Evolutionary conservation across 2,888 invertebrate genomes (phyloP).

Genomic region (Drosophila anomalata): DNA sequence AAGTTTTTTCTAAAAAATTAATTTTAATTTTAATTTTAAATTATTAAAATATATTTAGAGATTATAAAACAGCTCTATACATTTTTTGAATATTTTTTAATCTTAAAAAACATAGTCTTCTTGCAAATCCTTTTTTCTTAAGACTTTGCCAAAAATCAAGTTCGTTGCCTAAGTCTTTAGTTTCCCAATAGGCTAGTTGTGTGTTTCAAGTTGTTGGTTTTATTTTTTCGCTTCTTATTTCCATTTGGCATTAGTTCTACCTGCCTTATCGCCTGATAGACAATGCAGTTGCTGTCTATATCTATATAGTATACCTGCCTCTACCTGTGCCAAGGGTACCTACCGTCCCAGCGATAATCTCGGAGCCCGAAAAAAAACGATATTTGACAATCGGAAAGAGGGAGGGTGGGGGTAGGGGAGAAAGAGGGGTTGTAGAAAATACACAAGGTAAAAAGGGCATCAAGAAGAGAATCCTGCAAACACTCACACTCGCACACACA

Average conservation of each 20-base stretch:
- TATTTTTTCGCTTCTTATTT: conserved; percentile 7
- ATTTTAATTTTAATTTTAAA: background rate
- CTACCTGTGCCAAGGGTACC: conserved; percentile 65
- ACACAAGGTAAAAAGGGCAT: conserved; percentile 54
- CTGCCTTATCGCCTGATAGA: conserved; percentile 62
- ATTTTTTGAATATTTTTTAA: background rate
- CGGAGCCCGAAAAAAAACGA: conserved; percentile 28
- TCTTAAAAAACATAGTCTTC: background rate
- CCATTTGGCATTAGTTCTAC: conserved; percentile 65
- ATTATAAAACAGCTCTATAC: background rate
- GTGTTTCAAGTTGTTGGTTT: background rate
- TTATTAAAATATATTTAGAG: background rate
- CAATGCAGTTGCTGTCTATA: conserved; percentile 55
- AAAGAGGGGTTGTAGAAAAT: conserved; percentile 1
- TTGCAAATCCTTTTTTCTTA: background rate
- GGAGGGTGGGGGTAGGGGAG: conserved; percentile 39
- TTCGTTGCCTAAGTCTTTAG: conserved; percentile 13
- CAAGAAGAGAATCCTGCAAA: conserved; percentile 67
- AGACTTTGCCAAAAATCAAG: background rate
- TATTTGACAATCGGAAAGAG: conserved; percentile 58
- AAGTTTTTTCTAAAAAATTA: background rate
- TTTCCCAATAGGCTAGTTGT: conserved; percentile 2
- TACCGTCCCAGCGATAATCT: conserved; percentile 26
- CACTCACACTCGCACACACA: conserved; percentile 20
- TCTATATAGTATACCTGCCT: conserved; percentile 8